phyloP scores from a whole-genome alignment of 2,113 vertebrate genomes.

The Varanus komodoensis region DNA sequence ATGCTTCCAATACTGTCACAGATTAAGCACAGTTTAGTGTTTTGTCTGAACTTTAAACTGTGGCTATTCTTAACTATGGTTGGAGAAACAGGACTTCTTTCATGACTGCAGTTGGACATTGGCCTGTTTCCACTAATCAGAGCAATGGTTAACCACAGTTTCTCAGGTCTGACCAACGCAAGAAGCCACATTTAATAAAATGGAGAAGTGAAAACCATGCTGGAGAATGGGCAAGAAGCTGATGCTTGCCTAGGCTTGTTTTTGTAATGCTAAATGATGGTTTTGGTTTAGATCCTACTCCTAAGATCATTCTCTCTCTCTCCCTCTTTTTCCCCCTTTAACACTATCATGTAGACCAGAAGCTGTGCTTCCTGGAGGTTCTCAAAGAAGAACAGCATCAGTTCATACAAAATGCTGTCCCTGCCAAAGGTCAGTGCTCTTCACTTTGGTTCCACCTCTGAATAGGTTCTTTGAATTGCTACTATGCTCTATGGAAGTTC shows the following conservation, averaged over 20 bases:
- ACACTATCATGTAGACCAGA: background rate
- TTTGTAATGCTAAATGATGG: no score
- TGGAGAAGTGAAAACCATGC: no score
- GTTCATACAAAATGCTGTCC: background rate
- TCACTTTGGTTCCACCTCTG: background rate
- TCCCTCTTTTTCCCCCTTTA: background rate
- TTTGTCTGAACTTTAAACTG: background rate
- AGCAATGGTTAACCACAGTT: no score
- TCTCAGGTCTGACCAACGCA: no score
- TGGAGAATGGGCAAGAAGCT: no score
- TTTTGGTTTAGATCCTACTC: no score
- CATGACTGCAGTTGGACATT: no score
- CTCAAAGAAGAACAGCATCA: background rate
- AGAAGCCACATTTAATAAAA: no score
- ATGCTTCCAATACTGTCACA: background rate
- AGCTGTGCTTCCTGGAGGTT: background rate
- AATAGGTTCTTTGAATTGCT: background rate
- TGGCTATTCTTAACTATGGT: background rate
- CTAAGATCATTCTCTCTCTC: no score
- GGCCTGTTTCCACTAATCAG: no score
- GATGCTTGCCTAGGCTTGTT: no score
- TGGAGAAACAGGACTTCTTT: background rate
- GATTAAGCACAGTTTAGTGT: background rate
- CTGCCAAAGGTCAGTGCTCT: background rate
- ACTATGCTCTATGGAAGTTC: background rate